Base-by-base conservation (phyloP, 2,888 invertebrate genomes). In the Sinohyriopsis cumingii region DNA sequence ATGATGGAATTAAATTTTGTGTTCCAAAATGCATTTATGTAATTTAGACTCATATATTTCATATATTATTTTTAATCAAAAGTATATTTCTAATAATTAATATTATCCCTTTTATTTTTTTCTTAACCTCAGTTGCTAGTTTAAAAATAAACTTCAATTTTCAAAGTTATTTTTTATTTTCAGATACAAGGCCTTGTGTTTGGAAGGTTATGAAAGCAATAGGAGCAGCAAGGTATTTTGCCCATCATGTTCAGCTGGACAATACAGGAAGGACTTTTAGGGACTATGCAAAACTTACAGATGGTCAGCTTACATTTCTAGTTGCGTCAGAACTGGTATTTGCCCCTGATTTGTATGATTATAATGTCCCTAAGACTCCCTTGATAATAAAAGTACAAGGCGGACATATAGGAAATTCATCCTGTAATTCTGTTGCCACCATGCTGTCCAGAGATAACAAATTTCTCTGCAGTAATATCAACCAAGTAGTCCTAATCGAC, bases 401-500 rank as follows among this genome's bases (percentile, higher is more conserved):
- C 15, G 83, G 83, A n/a, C 78, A 79, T 56, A 76, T 83, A 28
- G 82, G 84, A 20, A 81, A 72, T 57, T 70, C 82, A 0, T 84
- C 84, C 5, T 33, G 80, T 24, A 82, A 77, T 65, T 77, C 77
- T 20, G 61, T 79, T 20, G 75, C 81, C 20, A 71, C 77, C 5
- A 69, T 79, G 20, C 62, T 70, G 3, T 64, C 75, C 25, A 65
- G 62, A 22, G 72, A 73, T 12, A 77, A 75, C 6, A 59, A 70
- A 6, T 66, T 68, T 22, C 62, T 82, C 20, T 59, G 80, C 20
- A 70, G 69, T 53, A 82, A 82, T 67, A 73, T 78, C 25, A 83
- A 82, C 61, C 86, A 85, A 69, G 80, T 86, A 7, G 87, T 88
- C 0, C 72, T 73, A 56, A 78, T 88, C 20, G 84, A 86, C 69